These are phyloP conservation scores for Netelia melanura DNA, from an alignment of 2,888 invertebrate species.

Conservation along the genomic window DNA sequence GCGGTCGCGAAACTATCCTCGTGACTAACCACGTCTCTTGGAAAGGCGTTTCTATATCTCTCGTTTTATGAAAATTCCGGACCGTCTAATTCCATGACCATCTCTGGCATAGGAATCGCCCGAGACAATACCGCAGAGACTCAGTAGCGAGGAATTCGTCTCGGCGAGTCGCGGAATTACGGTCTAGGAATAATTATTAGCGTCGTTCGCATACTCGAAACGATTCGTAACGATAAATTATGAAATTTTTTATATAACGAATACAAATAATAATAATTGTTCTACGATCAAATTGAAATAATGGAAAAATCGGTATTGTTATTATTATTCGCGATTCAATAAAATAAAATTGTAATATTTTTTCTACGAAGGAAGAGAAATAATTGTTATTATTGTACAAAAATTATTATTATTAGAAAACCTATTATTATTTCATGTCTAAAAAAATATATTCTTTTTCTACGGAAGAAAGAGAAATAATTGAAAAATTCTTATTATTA, in stretches of 20 bases:
- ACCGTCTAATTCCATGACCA: constrained; percentile 17
- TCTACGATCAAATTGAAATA: too few relatives aligned
- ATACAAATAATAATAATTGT: too few relatives aligned
- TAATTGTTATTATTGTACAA: too few relatives aligned
- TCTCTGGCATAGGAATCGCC: constrained; percentile 21
- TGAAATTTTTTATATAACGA: too few relatives aligned
- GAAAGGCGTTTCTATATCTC: neutral
- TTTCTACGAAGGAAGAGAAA: too few relatives aligned
- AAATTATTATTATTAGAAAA: neutral
- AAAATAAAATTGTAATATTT: too few relatives aligned
- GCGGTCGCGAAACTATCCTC: constrained; percentile 14
- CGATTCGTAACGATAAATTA: too few relatives aligned
- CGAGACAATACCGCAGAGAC: constrained; percentile 32
- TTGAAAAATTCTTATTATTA: too few relatives aligned
- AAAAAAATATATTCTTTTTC: neutral
- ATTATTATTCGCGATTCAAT: too few relatives aligned
- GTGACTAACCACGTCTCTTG: constrained; percentile 10
- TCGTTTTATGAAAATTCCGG: constrained; percentile 56
- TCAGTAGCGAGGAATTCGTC: constrained; percentile 29
- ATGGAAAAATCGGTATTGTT: too few relatives aligned
- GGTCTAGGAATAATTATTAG: constrained; percentile 40
- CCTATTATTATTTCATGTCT: neutral
- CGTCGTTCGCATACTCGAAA: too few relatives aligned
- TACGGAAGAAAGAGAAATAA: neutral
- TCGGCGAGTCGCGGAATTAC: constrained; percentile 58